phyloP scores from a whole-genome alignment of 2,888 invertebrate genomes.

The Danaus chrysippus region DNA sequence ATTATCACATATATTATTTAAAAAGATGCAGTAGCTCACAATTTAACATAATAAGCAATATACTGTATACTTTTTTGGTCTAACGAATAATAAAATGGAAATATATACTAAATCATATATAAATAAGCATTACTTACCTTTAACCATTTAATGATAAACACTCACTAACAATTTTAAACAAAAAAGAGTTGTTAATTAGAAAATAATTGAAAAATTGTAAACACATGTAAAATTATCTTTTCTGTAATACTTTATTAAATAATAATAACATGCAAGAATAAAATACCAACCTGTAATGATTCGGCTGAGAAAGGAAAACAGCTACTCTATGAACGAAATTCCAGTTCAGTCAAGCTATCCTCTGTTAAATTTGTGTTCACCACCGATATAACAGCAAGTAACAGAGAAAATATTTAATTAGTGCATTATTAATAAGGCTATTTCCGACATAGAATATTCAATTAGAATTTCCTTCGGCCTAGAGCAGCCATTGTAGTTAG shows the following conservation, averaged over 20 bases:
- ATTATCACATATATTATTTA: no score
- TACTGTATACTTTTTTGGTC: not conserved
- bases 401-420: not conserved
- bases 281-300: slow-evolving; percentile 1
- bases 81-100: no score
- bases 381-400: not conserved
- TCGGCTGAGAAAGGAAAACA: not conserved
- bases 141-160: slow-evolving; percentile 4
- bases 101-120: slow-evolving; percentile 13
- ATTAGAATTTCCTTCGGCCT: not conserved
- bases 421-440: not conserved
- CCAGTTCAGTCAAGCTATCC: not conserved
- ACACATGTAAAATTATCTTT: no score
- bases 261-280: not conserved
- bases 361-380: not conserved
- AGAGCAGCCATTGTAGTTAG: not conserved
- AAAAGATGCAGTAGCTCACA: not conserved
- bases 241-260: not conserved
- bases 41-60: not conserved
- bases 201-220: not conserved
- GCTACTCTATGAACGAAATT: not conserved
- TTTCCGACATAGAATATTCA: no score
- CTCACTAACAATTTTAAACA: slow-evolving; percentile 16
- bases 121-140: slow-evolving; percentile 30
- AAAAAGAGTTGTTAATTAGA: not conserved